Evolutionary conservation across 2,888 invertebrate species (phyloP), one percentile per base, ranked within the genome.

Genomic region (Watsonalla cultraria): DNA sequence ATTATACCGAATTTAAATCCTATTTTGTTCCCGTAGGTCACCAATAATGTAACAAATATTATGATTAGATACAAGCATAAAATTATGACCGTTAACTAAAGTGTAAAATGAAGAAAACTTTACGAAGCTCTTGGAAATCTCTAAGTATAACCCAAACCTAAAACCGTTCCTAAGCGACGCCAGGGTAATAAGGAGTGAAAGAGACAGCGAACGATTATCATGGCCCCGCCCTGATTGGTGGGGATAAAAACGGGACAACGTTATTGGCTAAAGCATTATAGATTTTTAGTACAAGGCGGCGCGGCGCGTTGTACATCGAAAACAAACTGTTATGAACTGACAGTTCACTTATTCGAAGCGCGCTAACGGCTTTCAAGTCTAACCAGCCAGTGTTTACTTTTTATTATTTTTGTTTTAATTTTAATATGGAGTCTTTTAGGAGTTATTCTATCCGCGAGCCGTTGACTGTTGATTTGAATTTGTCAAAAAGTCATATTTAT

Each of bases 231-330:
- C 82, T 78, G 66, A 77, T 75, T 75, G 81, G 86, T 76, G 85
- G 87, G 89, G 86, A 76, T 76, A 68, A 69, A 70, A 73, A 72
- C 72, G 63, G 67, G 62, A 72, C 66, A 59, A 60, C 78, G 82
- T 86, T 81, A 90, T 89, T 88, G 90, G 90, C 66, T 67, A 75
- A 65, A 68, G 72, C 75, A 81, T 88, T 90, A 88, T 88, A 76
- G 89, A 89, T 88, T 90, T 88, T 88, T 84, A 82, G 80, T 80
- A 66, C 62, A 66, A 80, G 77, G 77, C 78, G 78, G 68, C 60
- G 63, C 60, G 37, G 37, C 24, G 34, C 34, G n/a, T 9, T 63
- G 66, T 61, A 64, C 57, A 71, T 69, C 71, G 74, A 78, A 74
- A 80, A 78, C 78, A 72, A 74, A 76, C 72, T 79, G 74, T 73